Conservation (phyloP, 2,888 invertebrate species). For the Amaurobius ferox region DNA sequence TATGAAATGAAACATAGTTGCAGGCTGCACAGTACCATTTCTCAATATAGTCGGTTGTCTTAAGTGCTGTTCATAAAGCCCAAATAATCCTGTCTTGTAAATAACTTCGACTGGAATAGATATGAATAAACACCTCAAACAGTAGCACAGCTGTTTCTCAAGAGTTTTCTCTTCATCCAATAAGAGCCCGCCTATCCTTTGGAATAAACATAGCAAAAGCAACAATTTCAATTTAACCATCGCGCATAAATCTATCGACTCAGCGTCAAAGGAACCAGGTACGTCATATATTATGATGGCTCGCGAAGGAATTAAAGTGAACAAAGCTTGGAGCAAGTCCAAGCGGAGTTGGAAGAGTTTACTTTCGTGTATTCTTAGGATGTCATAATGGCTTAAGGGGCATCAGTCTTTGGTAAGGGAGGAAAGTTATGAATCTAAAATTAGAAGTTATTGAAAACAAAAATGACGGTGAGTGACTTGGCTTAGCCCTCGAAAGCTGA, state of each 20-base stretch:
- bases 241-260: constrained; percentile 11
- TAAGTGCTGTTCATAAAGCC: neutral
- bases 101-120: neutral
- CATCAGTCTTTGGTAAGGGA: neutral
- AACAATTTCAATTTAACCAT: constrained; percentile 13
- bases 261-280: neutral
- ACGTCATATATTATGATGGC: neutral
- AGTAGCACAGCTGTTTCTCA: constrained; percentile 1
- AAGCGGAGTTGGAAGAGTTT: constrained; percentile 28
- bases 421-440: neutral
- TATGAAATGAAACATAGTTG: too few species aligned
- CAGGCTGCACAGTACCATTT: neutral
- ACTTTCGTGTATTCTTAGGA: constrained; percentile 42
- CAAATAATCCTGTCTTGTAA: neutral
- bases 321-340: constrained; percentile 21
- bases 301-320: neutral
- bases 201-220: neutral
- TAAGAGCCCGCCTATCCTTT: neutral
- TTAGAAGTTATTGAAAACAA: neutral
- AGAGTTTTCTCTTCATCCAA: neutral
- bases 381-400: constrained; percentile 41
- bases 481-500: too few species aligned
- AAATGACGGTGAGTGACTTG: too few species aligned
- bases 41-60: neutral
- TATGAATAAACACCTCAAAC: neutral